Base-by-base conservation (phyloP, 2,888 invertebrate genomes). In the Nudaria mundana region DNA sequence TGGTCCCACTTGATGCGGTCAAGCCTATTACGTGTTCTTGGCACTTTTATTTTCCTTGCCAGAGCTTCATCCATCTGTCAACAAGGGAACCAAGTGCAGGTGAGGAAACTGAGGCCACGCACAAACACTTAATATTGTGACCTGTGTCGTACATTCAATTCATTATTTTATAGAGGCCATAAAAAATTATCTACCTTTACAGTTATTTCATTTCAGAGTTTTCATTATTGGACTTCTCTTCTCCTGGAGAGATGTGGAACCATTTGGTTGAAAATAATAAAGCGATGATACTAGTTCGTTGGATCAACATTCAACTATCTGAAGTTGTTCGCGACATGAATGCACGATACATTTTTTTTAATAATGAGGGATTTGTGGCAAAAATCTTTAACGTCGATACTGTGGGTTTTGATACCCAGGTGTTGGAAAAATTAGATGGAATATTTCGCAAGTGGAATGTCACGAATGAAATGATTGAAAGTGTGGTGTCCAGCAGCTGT, bases 281-380 rank as follows among this genome's bases (percentile, higher is more conserved):
- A 64, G 83, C 90, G 1, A 90, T 92, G 72, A 77, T 91, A 40
- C 64, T 93, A 37, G 83, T 87, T 40, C 76, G 84, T 24, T 93
- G 93, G 93, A 91, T 93, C 40, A 90, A 91, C 52, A 73, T 90
- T 2, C 87, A 89, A 48, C 91, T 85, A 43, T 86, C 85, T 2
- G 85, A 89, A 61, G 81, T 87, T 0, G 87, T 86, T 6, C 71
- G 89, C 8, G 88, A 87, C 38, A 82, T 84, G 81, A 88, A 88
- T 55, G 78, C 85, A 0, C 69, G 85, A 1, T 84, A 83, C 38
- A 84, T 79, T 44, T 87, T 85, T 55, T 87, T 87, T 33, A 85
- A 83, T 37, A 83, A 81, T 52, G 81, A 84, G 14, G 77, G 75
- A 36, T 88, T 88, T 55, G 78, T 78, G 0, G 73, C 75, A 38